phyloP scores from a whole-genome alignment of 2,888 invertebrate genomes.

The Rhogogaster chlorosoma region DNA sequence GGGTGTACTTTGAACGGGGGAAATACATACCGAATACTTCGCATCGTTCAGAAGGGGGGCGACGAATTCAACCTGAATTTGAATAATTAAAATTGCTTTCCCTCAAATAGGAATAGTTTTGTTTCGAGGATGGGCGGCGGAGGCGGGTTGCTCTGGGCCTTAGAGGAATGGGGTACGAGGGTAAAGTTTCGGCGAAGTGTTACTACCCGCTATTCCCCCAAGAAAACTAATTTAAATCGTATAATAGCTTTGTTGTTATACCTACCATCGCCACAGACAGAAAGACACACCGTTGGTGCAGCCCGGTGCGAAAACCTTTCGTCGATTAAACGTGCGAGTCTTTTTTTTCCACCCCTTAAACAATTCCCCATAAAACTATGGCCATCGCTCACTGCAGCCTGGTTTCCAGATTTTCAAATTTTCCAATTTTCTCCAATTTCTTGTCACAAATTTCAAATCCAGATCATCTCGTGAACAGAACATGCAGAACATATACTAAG shows the following conservation, averaged over 20 bases:
- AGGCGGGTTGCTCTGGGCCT: neutral
- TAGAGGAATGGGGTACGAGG: neutral
- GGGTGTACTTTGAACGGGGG: neutral
- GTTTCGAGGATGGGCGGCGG: conserved; percentile 6
- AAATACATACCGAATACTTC: conserved; percentile 42
- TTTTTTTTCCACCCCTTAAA: neutral
- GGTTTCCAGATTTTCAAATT: neutral
- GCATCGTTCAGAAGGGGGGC: conserved; percentile 20
- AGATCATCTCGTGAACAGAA: too few species aligned
- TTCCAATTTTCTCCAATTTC: too few species aligned
- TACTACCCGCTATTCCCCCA: conserved; percentile 19
- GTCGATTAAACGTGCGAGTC: conserved; percentile 29
- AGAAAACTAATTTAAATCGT: conserved; percentile 49
- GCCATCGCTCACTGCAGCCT: neutral
- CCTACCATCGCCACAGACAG: neutral
- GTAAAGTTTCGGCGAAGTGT: conserved; percentile 34
- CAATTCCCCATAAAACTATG: conserved; percentile 7
- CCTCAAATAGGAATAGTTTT: conserved; percentile 50
- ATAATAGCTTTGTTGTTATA: conserved; percentile 48
- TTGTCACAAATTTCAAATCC: too few species aligned
- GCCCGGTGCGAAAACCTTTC: conserved; percentile 14
- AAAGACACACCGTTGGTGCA: neutral
- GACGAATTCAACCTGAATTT: conserved; percentile 28
- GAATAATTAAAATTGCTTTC: conserved; percentile 51
- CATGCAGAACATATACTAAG: too few species aligned